Evolutionary conservation across 2,888 invertebrate genomes (phyloP), one percentile per base, ranked within the genome.

Genomic region (Rhodophaea formosa): DNA sequence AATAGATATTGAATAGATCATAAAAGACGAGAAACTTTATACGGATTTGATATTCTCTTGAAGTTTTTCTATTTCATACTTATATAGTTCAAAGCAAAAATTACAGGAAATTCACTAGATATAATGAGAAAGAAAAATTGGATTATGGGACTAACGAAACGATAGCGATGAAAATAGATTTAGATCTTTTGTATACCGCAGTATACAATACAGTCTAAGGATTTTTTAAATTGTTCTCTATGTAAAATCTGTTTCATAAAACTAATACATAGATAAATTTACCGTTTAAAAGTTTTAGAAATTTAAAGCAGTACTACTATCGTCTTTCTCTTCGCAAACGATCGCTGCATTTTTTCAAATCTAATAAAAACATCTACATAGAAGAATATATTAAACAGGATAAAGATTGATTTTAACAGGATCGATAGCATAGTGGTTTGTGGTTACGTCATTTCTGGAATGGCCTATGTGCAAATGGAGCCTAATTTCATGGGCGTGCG

Each of bases 401-500:
- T 39, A 39, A 39, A 39, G 39, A 39, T 39, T 39, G 39, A 30
- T 12, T 29, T 47, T 29, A 47, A 39, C 30, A 53, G 42, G 42
- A 16, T 42, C 10, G 14, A 51, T 16, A 35, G 51, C 1, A 35
- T 16, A 12, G 51, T 16, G 51, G 51, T 35, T 35, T 51, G 51
- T 12, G 51, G 35, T 51, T 39, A 12, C 35, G 10, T 35, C 16
- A 51, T 53, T n/a, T 53, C 53, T 53, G 43, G 42, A 43, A 53
- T 29, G 53, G 45, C 35, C 35, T 55, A 46, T 55, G 45, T 55
- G 55, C 55, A 45, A 55, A 59, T 58, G 54, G 44, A 60, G 51
- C 53, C 54, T 62, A 62, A 59, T 62, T 56, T 59, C 59, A 60
- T 42, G 61, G 58, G 61, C 61, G 61, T 64, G 62, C 51, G 51